Conservation (phyloP, 2,888 invertebrate species). For the Trilocha varians region DNA sequence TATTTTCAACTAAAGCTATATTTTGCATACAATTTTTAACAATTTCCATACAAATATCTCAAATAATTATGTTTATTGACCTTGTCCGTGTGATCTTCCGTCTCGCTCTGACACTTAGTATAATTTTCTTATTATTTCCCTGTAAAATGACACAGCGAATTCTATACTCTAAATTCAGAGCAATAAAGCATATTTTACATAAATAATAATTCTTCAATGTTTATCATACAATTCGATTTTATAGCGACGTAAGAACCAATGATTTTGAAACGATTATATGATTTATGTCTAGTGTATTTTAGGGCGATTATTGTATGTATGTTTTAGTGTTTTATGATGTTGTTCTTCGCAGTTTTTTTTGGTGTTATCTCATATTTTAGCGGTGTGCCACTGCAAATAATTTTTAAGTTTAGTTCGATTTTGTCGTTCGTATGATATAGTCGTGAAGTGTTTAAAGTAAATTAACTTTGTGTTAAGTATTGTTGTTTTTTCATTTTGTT, state of each 20-base stretch:
- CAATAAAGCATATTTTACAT: constrained; percentile 27
- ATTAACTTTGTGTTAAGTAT: not conserved
- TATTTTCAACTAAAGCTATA: constrained; percentile 22
- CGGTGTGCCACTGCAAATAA: constrained; percentile 63
- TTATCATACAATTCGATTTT: constrained; percentile 34
- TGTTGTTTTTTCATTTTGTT: not conserved
- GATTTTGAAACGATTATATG: constrained; percentile 11
- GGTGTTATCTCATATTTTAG: constrained; percentile 63
- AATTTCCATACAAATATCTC: too few species aligned
- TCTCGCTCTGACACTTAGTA: constrained; percentile 39
- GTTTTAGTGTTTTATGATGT: constrained; percentile 8
- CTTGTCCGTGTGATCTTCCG: constrained; percentile 32
- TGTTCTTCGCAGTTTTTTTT: constrained; percentile 19
- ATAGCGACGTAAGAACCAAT: constrained; percentile 15
- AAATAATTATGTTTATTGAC: constrained; percentile 49
- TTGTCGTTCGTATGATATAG: not conserved
- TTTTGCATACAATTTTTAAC: too few species aligned
- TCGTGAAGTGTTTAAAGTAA: not conserved
- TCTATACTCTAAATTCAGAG: constrained; percentile 21
- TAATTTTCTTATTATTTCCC: constrained; percentile 60
- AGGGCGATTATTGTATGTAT: constrained; percentile 20
- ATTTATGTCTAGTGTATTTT: constrained; percentile 12
- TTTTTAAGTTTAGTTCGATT: constrained; percentile 23
- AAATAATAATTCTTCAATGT: constrained; percentile 41
- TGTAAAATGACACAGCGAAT: constrained; percentile 26